Evolutionary conservation across 2,888 invertebrate genomes (phyloP), one percentile per base, ranked within the genome.

Genomic region (Tethea ocularis): DNA sequence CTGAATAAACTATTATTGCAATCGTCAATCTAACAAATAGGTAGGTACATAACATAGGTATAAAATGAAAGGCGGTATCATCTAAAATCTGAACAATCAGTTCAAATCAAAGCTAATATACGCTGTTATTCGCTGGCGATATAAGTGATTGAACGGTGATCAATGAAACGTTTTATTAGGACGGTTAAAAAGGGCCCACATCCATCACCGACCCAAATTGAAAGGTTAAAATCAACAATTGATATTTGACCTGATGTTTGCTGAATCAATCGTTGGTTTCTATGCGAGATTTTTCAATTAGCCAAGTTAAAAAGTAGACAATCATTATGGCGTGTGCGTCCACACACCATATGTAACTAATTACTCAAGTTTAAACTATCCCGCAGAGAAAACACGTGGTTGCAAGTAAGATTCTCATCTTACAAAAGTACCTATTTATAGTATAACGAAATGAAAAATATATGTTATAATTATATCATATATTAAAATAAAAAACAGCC

Each of bases 201-300:
- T 68, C 60, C 65, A 70, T 66, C 67, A 61, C 17, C 20, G 20
- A 17, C 29, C 20, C 11, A 61, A 77, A 84, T 80, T 74, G 71
- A 77, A 67, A 67, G 80, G 83, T 84, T 81, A 79, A 74, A 71
- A 57, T 64, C 64, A 67, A 68, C 68, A 75, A 78, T 80, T 81
- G 79, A 79, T 77, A 77, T 72, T 71, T 76, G 71, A 77, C 71
- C 72, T 59, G 62, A 65, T 66, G 66, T 60, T 69, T 61, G 64
- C 57, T 62, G 61, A 64, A 70, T 63, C 29, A 38, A 38, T 38
- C 38, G n/a, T 33, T 6, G n/a, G 38, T 6, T n/a, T n/a, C 6
- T 38, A n/a, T 38, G 20, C 38, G 1, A 38, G n/a, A 38, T 20
- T 46, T 26, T 54, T 55, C 23, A 51, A 36, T 38, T 36, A 51